Conservation (phyloP, 1,140 invertebrate species). For the Platyscapa corneri region DNA sequence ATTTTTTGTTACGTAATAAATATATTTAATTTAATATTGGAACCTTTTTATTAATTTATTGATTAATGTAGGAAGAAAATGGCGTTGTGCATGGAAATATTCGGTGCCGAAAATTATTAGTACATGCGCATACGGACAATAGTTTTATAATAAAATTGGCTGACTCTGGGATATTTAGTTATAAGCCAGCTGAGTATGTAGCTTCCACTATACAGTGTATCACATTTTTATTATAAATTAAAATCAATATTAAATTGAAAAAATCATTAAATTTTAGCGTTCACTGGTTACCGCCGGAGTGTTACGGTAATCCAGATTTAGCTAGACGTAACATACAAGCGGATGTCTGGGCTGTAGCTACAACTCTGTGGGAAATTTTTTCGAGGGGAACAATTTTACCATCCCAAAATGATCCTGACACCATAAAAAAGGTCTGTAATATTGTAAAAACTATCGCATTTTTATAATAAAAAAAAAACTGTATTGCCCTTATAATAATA, state of each 20-base stretch:
- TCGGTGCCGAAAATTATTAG: constrained; percentile 87
- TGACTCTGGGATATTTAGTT: constrained; percentile 82
- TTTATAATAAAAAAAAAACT: not conserved
- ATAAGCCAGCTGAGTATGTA: constrained; percentile 79
- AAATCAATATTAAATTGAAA: not conserved
- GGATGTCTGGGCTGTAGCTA: constrained; percentile 92
- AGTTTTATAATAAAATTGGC: constrained; percentile 85
- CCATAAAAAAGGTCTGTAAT: constrained; percentile 65
- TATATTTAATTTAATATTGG: not conserved
- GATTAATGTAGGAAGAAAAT: constrained; percentile 79
- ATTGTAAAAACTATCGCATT: not conserved
- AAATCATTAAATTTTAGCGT: constrained; percentile 74
- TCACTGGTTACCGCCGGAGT: constrained; percentile 90
- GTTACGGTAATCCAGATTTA: constrained; percentile 80
- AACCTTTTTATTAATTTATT: constrained; percentile 22
- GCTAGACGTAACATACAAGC: constrained; percentile 79
- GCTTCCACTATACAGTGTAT: not conserved
- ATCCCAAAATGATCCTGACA: constrained; percentile 58
- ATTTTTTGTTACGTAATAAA: constrained; percentile 47
- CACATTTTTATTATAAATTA: not conserved
- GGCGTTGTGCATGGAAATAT: constrained; percentile 89
- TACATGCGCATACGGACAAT: constrained; percentile 80
- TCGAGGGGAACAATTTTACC: constrained; percentile 79
- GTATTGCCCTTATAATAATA: not conserved
- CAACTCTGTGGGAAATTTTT: constrained; percentile 93